These are phyloP conservation scores for Hassar affinis DNA, from an alignment of 2,113 vertebrate genomes.

Conservation along the genomic window DNA sequence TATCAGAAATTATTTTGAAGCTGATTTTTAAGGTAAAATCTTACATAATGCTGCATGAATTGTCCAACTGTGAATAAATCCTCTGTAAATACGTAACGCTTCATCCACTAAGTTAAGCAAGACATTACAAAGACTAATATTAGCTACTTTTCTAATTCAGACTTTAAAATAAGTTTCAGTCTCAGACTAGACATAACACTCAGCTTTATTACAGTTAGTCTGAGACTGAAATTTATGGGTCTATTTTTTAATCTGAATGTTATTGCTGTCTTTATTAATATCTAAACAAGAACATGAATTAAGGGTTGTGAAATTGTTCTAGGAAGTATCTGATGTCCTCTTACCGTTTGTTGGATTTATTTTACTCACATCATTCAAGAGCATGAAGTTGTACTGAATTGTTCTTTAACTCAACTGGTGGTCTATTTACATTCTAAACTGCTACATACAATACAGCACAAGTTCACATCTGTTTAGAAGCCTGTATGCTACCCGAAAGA, in stretches of 20 bases:
- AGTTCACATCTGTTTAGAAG: not conserved
- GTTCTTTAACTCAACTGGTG: not conserved
- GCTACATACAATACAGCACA: not conserved
- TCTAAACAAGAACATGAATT: not conserved
- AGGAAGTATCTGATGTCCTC: not conserved
- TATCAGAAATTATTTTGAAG: too few species aligned
- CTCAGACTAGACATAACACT: too few species aligned
- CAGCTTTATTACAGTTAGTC: not conserved
- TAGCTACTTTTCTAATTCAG: too few species aligned
- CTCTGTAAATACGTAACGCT: too few species aligned
- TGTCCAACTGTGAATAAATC: too few species aligned
- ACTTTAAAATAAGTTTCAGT: too few species aligned
- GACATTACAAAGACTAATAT: too few species aligned
- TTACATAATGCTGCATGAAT: too few species aligned
- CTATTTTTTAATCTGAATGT: not conserved
- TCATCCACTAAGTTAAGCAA: too few species aligned
- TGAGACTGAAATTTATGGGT: not conserved
- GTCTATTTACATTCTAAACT: not conserved
- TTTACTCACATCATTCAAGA: not conserved
- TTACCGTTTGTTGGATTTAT: not conserved
- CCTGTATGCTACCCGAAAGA: too few species aligned
- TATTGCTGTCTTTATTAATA: not conserved
- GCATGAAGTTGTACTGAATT: not conserved
- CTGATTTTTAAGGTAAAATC: too few species aligned
- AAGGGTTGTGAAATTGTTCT: not conserved